These are phyloP conservation scores for Protobothrops mucrosquamatus DNA, from an alignment of 2,113 vertebrate species.

Conservation along the genomic window DNA sequence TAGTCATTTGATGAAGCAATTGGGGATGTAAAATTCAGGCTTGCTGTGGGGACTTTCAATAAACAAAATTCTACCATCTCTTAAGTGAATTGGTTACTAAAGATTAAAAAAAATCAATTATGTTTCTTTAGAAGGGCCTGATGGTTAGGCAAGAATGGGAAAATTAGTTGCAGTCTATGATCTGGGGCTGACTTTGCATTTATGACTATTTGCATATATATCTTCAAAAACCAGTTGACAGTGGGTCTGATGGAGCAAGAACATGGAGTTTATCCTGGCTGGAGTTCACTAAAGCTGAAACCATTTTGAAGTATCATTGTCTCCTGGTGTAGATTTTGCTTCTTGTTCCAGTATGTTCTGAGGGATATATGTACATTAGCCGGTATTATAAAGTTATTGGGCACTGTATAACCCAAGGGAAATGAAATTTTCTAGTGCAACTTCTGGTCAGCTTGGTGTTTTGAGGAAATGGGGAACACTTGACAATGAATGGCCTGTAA, in stretches of 20 bases:
- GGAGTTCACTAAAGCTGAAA: too few relatives aligned
- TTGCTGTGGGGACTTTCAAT: not conserved
- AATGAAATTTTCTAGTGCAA: not conserved
- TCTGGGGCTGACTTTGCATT: too few relatives aligned
- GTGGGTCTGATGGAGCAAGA: not conserved
- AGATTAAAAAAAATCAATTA: not conserved
- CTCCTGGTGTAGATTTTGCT: too few relatives aligned
- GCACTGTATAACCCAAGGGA: not conserved
- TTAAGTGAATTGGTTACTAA: not conserved
- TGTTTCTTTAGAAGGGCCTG: not conserved
- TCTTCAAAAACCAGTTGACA: too few relatives aligned
- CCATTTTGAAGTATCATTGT: too few relatives aligned
- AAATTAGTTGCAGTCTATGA: not conserved
- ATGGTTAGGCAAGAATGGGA: not conserved
- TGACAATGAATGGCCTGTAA: not conserved
- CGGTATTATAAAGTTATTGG: not conserved
- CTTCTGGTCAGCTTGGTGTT: not conserved
- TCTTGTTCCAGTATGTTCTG: too few relatives aligned
- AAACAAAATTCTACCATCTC: not conserved
- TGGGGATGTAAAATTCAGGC: not conserved
- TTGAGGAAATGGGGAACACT: not conserved
- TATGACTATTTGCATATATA: too few relatives aligned
- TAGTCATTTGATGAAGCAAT: not conserved
- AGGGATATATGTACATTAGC: too few relatives aligned
- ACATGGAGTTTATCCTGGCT: not conserved